A percentile compares a stretch with the other conserved stretches of the same genome.
These are phyloP conservation scores for Molothrus aeneus DNA, from an alignment of 2,797 vertebrate genomes.

Conservation along the genomic window DNA sequence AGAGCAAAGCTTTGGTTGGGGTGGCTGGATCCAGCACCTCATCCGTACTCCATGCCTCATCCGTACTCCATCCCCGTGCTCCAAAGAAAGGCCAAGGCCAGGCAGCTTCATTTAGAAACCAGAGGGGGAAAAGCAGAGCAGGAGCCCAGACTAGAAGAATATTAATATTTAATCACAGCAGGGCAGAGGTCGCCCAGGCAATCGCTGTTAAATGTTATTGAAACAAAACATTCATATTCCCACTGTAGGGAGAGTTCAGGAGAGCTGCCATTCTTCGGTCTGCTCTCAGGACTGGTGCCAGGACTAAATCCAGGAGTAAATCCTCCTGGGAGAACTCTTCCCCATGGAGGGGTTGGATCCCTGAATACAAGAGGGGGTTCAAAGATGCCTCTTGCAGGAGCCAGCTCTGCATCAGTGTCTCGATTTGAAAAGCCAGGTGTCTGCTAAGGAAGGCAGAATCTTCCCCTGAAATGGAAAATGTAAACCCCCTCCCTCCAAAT, in stretches of 20 bases:
- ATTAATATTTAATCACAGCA: slow-evolving; percentile 66
- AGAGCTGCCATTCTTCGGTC: background rate
- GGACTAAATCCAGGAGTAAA: background rate
- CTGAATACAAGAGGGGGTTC: background rate
- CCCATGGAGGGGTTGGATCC: background rate
- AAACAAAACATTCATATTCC: slow-evolving; percentile 60
- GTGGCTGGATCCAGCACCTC: background rate
- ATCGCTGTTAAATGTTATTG: slow-evolving; percentile 62
- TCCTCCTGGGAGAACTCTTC: background rate
- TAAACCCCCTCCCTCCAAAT: background rate
- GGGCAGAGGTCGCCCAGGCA: slow-evolving; percentile 43
- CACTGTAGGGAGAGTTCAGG: background rate
- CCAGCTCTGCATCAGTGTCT: background rate
- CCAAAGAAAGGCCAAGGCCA: background rate
- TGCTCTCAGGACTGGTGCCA: background rate
- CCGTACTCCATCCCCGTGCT: background rate
- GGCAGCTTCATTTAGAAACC: slow-evolving; percentile 2
- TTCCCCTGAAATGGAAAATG: background rate
- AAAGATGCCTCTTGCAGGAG: background rate
- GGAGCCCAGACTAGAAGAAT: slow-evolving; percentile 21
- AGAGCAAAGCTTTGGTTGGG: background rate
- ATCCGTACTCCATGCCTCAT: background rate
- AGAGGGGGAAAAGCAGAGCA: background rate
- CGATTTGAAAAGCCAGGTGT: background rate
- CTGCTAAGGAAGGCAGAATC: background rate